Base-by-base conservation (phyloP, 2,888 invertebrate genomes). In the Bedellia somnulentella region DNA sequence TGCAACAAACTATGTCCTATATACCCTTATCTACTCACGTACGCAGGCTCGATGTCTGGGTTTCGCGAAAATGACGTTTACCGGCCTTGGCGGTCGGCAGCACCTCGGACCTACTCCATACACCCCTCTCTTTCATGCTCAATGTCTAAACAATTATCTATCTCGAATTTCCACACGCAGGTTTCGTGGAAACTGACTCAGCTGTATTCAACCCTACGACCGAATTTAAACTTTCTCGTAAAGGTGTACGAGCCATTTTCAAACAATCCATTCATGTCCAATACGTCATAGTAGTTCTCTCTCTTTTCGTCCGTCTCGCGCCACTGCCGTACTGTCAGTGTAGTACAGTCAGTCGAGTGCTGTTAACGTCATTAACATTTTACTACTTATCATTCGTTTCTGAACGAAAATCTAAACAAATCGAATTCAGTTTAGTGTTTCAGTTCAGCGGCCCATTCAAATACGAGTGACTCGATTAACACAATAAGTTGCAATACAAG, bases 21-120 rank as follows among this genome's bases (percentile, higher is more conserved):
- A 40, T 46, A 38, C 41, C 43, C 24, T 38, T 44, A 44, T 43
- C 35, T 49, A 34, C 35, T 37, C 35, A 51, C 48, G 47, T 48
- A 48, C 44, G 53, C 46, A 52, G 59, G 57, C 51, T 57, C 29
- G 24, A 17, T 45, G 64, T 70, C 70, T 67, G 62, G 64, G 58
- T 58, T 59, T 53, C 53, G 62, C 60, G 43, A 61, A 64, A 59
- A 63, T 71, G 70, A 71, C 68, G 62, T 50, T 49, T 52, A 52
- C 46, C 66, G 70, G 68, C 71, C 73, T 73, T 73, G 70, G 59
- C 53, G 55, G 45, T 67, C 68, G 70, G 57, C 45, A 42, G 47
- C 41, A 52, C 44, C 38, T 67, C 70, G 68, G 53, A 42, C 40
- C 45, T 36, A 44, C 36, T 60, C 70, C 70, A 32, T 42, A 31